These are phyloP conservation scores for Nephrotoma guestfalica DNA, from an alignment of 2,888 invertebrate species.

Conservation along the genomic window DNA sequence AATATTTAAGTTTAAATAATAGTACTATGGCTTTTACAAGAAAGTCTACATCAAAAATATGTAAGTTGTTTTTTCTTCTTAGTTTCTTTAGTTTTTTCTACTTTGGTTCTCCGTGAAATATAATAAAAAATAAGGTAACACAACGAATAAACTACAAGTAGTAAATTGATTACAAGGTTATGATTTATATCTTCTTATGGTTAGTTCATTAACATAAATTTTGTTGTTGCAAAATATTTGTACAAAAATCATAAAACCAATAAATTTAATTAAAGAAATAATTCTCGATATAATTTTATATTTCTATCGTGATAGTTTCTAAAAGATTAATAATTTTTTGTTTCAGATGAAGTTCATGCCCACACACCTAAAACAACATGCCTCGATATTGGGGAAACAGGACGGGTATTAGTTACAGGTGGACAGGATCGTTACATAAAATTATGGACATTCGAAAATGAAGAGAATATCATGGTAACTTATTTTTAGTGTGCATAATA, in stretches of 20 bases:
- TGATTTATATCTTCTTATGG: constrained; percentile 1
- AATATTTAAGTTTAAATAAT: neutral
- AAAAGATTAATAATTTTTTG: neutral
- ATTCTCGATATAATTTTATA: neutral
- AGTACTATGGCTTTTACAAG: constrained; percentile 30
- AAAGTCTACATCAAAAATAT: constrained; percentile 31
- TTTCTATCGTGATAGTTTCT: neutral
- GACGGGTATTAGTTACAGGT: constrained; percentile 41
- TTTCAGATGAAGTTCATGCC: constrained; percentile 31
- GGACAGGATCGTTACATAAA: constrained; percentile 97
- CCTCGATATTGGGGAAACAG: constrained; percentile 32
- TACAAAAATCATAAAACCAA: neutral
- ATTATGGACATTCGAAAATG: constrained; percentile 90
- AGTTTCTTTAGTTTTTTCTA: neutral
- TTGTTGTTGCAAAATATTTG: constrained; percentile 1
- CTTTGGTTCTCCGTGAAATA: neutral
- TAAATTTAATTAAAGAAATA: neutral
- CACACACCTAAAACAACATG: constrained; percentile 30
- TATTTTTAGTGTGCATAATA: neutral
- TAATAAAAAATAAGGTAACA: neutral
- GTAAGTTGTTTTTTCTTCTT: constrained; percentile 21
- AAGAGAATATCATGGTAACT: constrained; percentile 83
- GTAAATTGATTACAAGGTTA: constrained; percentile 12
- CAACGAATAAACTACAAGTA: neutral
- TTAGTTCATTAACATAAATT: constrained; percentile 2